A percentile compares a stretch with the other conserved stretches of the same genome.
Conservation (phyloP, 1,140 invertebrate species). For the Varroa destructor region DNA sequence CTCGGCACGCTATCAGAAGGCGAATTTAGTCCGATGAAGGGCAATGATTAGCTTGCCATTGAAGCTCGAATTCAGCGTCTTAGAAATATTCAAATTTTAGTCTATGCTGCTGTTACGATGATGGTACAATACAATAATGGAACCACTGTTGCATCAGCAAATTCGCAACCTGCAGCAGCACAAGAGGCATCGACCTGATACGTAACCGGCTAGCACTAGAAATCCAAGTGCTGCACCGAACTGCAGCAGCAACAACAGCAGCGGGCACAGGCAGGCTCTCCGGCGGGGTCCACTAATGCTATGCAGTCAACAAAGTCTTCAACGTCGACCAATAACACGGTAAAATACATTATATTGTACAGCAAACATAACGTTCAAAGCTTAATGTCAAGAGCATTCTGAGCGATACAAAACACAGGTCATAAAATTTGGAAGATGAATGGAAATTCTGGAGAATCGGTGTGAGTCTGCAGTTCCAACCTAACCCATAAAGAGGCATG, state of each 20-base stretch:
- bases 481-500: no score
- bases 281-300: background rate
- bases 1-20: slow-evolving; percentile 60
- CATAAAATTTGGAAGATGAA: no score
- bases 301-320: background rate
- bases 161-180: background rate
- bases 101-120: slow-evolving; percentile 72
- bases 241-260: background rate
- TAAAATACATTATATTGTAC: no score
- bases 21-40: slow-evolving; percentile 74
- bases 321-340: slow-evolving; percentile 5
- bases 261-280: background rate
- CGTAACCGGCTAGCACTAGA: background rate
- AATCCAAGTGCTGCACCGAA: no score
- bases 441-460: no score
- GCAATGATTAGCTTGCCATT: slow-evolving; percentile 64
- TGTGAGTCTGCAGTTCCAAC: no score
- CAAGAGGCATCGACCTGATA: background rate
- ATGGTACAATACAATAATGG: slow-evolving; percentile 68
- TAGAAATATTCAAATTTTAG: slow-evolving; percentile 65
- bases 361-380: no score
- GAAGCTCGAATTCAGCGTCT: slow-evolving; percentile 75
- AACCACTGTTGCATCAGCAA: slow-evolving; percentile 27
- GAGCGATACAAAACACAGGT: no score
- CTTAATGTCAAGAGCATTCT: no score